Base-by-base conservation (phyloP, 2,113 vertebrate genomes). In the Protobothrops flavoviridis region DNA sequence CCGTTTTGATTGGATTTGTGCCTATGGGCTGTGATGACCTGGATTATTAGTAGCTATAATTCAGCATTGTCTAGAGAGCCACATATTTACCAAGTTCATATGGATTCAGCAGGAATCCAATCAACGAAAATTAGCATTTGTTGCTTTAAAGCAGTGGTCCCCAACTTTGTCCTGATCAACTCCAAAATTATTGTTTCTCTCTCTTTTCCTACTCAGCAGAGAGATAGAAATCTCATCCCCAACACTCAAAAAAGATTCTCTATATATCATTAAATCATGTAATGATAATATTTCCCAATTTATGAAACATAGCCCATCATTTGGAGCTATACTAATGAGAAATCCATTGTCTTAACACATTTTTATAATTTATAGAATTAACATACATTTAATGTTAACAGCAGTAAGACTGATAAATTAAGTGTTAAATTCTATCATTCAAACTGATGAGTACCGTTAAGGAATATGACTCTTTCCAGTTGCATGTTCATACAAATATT, bases 401-500 rank as follows among this genome's bases (percentile, higher is more conserved):
- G 50, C 21, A 93, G 64, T 43, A 85, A 89, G 48, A 24, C 55
- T 50, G 20, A 17, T 43, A 69, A 43, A 61, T n/a, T 94, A 92
- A 57, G 90, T 94, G 57, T 92, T 1, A 0, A 91, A 59, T 21
- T 45, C 61, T 93, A 94, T 90, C 64, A 92, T 95, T 96, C 95
- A 85, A 24, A 53, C 61, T 87, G 85, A 52, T 21, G 59, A 61
- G 52, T 64, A 33, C 88, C 91, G 94, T 64, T 94, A 85, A 94
- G 93, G 92, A 95, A 94, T 92, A 95, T 95, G 96, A 97, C 97
- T 96, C 92, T 94, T 89, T 95, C 90, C 0, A 0, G 81, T 88
- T 95, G 92, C 10, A 17, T 96, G 95, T 94, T 95, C 94, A 87
- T 93, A 89, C 94, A 97, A 97, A 95, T 92, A 90, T 88, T 94